Evolutionary conservation across 2,888 invertebrate species (phyloP).

Genomic region (Drosophila demipolita): DNA sequence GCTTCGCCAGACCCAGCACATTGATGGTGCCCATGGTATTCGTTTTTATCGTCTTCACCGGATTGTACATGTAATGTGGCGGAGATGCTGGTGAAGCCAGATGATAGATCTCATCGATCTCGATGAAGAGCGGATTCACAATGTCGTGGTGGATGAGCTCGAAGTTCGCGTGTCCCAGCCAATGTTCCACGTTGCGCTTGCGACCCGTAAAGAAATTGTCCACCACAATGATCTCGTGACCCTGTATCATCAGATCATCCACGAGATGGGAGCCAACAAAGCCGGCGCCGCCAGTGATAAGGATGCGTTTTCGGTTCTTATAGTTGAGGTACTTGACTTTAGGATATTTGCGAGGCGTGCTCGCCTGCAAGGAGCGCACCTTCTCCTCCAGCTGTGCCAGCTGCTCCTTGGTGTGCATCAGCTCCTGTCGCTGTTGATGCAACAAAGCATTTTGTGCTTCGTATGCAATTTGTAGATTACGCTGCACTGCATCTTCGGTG

Average conservation of each 20-base stretch:
- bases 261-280: conserved; percentile 99
- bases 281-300: conserved; percentile 98
- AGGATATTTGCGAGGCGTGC: conserved; percentile 93
- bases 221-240: conserved; percentile 98
- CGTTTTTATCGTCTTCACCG: conserved; percentile 99
- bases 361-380: conserved; percentile 89
- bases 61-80: conserved; percentile 99
- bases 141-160: conserved; percentile 99
- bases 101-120: conserved; percentile 99
- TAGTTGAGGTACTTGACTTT: conserved; percentile 96
- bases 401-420: conserved; percentile 88
- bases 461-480: conserved; percentile 61
- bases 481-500: conserved; percentile 53
- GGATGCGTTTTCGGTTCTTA: conserved; percentile 95
- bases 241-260: conserved; percentile 96
- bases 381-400: conserved; percentile 90
- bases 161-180: conserved; percentile 99
- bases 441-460: conserved; percentile 66
- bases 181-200: conserved; percentile 98
- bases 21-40: conserved; percentile 98
- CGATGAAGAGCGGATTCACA: conserved; percentile 98
- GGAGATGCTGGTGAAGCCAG: conserved; percentile 99
- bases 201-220: conserved; percentile 99
- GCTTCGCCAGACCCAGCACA: conserved; percentile 95
- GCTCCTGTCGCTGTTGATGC: conserved; percentile 83